These are phyloP conservation scores for Drosophila meridiana DNA, from an alignment of 2,888 invertebrate species.

Conservation along the genomic window DNA sequence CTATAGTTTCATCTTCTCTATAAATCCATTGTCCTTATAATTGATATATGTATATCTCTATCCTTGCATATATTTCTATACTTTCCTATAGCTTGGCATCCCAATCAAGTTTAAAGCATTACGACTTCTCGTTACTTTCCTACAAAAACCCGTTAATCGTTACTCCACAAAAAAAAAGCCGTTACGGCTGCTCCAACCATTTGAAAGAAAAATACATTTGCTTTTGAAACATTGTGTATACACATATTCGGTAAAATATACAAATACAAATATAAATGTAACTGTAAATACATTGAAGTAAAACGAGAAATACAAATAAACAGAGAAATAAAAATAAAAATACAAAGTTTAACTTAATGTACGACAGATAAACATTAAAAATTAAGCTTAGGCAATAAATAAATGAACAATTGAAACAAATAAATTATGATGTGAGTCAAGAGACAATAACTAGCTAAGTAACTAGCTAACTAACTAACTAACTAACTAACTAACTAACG, in stretches of 20 bases:
- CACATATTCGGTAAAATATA: constrained; percentile 17
- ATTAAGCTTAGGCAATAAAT: constrained; percentile 40
- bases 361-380: constrained; percentile 9
- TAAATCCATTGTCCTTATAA: no score
- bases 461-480: constrained; percentile 7
- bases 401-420: constrained; percentile 27
- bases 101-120: background rate
- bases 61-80: background rate
- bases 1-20: background rate
- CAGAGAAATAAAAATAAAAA: constrained; percentile 28
- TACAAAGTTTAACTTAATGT: constrained; percentile 44
- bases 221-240: constrained; percentile 15
- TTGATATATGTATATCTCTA: background rate
- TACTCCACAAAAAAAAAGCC: background rate
- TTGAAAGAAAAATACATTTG: constrained; percentile 22
- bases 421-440: constrained; percentile 17
- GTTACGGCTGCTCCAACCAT: background rate
- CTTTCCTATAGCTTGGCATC: background rate
- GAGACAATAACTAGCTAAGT: background rate
- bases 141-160: background rate
- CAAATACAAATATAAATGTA: background rate
- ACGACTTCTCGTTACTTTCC: background rate
- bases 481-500: constrained; percentile 21
- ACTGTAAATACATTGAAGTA: background rate
- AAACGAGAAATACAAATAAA: background rate